These are phyloP conservation scores for Anthopleura sola DNA, from an alignment of 64 coral and sea anemone genomes.

Conservation along the genomic window DNA sequence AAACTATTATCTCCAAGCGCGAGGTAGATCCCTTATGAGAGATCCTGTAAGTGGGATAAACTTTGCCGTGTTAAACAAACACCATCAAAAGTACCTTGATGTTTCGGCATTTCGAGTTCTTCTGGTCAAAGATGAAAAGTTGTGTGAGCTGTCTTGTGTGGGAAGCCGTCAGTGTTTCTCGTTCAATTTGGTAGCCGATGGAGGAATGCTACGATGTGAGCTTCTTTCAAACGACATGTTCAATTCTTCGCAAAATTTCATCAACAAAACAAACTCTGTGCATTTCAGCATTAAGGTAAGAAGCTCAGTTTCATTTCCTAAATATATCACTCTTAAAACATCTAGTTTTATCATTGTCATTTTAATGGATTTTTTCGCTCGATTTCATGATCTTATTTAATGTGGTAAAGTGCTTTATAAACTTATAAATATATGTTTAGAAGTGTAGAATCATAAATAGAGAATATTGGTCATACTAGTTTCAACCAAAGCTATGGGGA, in stretches of 20 bases:
- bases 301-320: not conserved
- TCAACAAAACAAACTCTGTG: not conserved
- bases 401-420: too few species aligned
- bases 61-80: not conserved
- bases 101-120: not conserved
- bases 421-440: too few species aligned
- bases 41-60: not conserved
- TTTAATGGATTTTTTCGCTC: too few species aligned
- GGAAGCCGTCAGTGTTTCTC: not conserved
- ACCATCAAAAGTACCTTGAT: not conserved
- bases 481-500: too few species aligned
- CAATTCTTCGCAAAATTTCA: not conserved
- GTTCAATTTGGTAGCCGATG: not conserved
- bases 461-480: too few species aligned
- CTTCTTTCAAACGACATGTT: conserved; percentile 8
- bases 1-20: not conserved
- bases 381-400: too few species aligned
- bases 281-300: not conserved
- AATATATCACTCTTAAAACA: too few species aligned
- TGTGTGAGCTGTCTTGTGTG: not conserved
- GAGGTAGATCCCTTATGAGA: not conserved
- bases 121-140: not conserved
- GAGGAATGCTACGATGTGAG: not conserved
- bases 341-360: too few species aligned
- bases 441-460: too few species aligned